These are phyloP conservation scores for Ciconia maguari DNA, from an alignment of 2,113 vertebrate genomes.

Conservation along the genomic window DNA sequence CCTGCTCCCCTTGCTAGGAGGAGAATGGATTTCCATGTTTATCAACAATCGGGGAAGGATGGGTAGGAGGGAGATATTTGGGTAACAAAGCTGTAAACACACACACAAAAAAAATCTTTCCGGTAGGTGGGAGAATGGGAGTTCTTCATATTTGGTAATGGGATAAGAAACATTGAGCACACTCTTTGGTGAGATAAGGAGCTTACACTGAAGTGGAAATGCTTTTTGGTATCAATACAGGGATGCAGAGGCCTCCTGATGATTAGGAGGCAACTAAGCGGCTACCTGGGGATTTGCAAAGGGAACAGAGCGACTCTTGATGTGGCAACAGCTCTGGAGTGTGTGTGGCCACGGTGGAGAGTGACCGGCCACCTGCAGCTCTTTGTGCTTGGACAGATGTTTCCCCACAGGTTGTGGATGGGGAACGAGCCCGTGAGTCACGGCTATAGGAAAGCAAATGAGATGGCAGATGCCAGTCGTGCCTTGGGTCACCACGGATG, in stretches of 20 bases:
- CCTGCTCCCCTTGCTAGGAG: not conserved
- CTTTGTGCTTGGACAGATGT: fast-evolving
- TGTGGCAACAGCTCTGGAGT: not conserved
- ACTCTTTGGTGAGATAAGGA: not conserved
- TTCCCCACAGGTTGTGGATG: not conserved
- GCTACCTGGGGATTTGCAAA: not conserved
- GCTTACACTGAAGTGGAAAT: not conserved
- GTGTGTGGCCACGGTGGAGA: fast-evolving
- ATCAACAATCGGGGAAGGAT: not conserved
- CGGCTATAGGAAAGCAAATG: fast-evolving
- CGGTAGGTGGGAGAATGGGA: not conserved
- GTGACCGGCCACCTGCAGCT: fast-evolving
- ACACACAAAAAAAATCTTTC: not conserved
- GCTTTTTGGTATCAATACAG: not conserved
- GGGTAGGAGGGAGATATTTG: not conserved
- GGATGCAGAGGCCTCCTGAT: not conserved
- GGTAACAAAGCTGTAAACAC: not conserved
- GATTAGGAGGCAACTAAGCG: not conserved
- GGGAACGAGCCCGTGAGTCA: not conserved
- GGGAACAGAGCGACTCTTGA: not conserved
- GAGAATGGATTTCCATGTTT: constrained; percentile 20
- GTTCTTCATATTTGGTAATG: not conserved
- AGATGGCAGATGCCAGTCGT: not conserved
- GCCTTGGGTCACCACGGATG: not conserved
- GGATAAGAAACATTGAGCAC: not conserved